Evolutionary conservation across 2,888 invertebrate genomes (phyloP).

Genomic region (Rhagonycha lutea): DNA sequence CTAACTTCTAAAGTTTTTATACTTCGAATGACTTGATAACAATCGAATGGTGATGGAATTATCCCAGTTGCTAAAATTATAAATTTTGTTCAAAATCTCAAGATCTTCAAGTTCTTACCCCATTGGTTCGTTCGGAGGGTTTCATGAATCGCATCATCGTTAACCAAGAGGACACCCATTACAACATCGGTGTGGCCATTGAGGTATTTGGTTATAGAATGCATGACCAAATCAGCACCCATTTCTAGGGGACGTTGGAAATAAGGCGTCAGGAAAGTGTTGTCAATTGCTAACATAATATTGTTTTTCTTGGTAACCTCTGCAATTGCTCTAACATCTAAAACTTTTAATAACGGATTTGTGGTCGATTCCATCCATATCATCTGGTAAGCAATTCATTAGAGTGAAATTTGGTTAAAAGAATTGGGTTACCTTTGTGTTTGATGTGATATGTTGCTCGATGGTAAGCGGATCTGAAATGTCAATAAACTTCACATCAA

Average conservation of each 20-base stretch:
- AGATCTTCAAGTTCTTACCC: slow-evolving; percentile 32
- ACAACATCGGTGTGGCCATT: slow-evolving; percentile 97
- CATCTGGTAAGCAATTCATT: slow-evolving; percentile 57
- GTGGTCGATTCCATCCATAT: slow-evolving; percentile 96
- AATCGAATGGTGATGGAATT: slow-evolving; percentile 95
- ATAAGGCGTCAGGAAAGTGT: slow-evolving; percentile 90
- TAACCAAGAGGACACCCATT: slow-evolving; percentile 90
- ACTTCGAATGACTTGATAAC: slow-evolving; percentile 88
- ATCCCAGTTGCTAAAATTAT: too few species aligned
- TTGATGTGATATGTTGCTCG: slow-evolving; percentile 70
- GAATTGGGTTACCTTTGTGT: slow-evolving; percentile 72
- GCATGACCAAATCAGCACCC: slow-evolving; percentile 89
- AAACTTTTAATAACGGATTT: slow-evolving; percentile 89
- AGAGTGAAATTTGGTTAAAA: neutral
- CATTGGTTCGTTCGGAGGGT: slow-evolving; percentile 66
- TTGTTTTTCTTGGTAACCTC: slow-evolving; percentile 64
- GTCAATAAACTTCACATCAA: slow-evolving; percentile 74
- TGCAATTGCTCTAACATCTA: slow-evolving; percentile 77
- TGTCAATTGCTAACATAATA: slow-evolving; percentile 83
- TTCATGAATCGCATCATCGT: slow-evolving; percentile 70
- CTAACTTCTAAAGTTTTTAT: slow-evolving; percentile 88
- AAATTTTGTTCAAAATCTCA: too few species aligned
- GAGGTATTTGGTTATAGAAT: slow-evolving; percentile 96
- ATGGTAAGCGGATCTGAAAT: slow-evolving; percentile 67
- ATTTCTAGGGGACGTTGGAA: slow-evolving; percentile 88